Evolutionary conservation across 2,113 vertebrate genomes (phyloP).

Genomic region (Ranitomeya imitator): DNA sequence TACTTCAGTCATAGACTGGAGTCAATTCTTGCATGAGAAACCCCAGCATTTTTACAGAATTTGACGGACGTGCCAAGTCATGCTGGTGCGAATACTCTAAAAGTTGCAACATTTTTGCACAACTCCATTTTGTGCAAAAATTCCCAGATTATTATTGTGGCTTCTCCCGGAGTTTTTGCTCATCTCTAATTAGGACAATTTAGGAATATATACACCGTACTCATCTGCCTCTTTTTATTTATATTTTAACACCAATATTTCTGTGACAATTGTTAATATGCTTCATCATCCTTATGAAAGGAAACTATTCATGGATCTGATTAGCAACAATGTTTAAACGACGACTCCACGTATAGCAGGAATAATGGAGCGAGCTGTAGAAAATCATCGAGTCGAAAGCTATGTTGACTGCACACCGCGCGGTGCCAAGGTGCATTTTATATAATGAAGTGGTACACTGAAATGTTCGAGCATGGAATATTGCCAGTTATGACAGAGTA

Average conservation of each 20-base stretch:
- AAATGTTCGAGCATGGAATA: constrained; percentile 24
- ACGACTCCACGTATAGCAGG: background rate
- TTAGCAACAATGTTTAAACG: background rate
- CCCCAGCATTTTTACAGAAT: no score
- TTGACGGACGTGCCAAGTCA: no score
- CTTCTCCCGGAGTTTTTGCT: no score
- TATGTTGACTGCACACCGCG: constrained; percentile 1
- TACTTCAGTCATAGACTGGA: no score
- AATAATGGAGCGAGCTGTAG: background rate
- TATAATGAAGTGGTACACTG: constrained; percentile 26
- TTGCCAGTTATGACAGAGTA: constrained; percentile 33
- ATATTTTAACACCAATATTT: background rate
- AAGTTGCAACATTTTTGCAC: no score
- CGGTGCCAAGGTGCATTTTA: constrained; percentile 31
- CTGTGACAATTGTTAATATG: background rate
- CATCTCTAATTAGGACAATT: background rate
- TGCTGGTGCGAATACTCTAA: no score
- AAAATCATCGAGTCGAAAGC: background rate
- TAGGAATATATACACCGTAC: background rate
- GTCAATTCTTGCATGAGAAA: no score
- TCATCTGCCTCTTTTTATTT: background rate
- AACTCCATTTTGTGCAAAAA: no score
- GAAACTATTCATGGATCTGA: background rate
- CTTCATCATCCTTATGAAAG: background rate
- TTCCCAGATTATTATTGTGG: no score